A percentile compares a stretch with the other conserved stretches of the same genome.
phyloP scores from a whole-genome alignment of 2,113 vertebrate genomes.

The Taxidea taxus region DNA sequence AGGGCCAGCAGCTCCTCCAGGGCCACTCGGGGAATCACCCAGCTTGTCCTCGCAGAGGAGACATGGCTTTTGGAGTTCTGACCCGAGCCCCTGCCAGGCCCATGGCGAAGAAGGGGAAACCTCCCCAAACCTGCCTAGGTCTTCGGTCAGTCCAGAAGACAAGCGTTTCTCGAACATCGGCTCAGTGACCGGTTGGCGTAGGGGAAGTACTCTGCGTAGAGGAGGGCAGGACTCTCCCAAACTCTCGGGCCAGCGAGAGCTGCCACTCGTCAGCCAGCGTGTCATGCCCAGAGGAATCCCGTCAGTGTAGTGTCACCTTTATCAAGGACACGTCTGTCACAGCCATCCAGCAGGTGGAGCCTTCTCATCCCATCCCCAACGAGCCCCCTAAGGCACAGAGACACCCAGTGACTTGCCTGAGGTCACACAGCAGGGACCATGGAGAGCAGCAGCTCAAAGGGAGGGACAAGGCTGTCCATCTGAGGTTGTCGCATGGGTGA shows the following conservation, averaged over 20 bases:
- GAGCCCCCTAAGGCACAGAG: neutral
- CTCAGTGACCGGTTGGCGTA: too few species aligned
- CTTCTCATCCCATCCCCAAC: neutral
- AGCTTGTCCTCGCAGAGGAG: neutral
- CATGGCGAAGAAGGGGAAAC: neutral
- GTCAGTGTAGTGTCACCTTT: neutral
- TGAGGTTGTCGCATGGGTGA: neutral
- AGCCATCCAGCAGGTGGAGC: neutral
- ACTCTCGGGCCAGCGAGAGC: neutral
- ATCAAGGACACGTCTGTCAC: neutral
- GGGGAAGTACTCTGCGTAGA: neutral
- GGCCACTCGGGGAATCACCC: too few species aligned
- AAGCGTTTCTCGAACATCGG: neutral
- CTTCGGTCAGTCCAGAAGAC: neutral
- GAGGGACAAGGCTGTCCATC: neutral
- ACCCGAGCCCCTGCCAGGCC: neutral
- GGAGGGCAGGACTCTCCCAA: neutral
- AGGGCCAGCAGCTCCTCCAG: too few species aligned
- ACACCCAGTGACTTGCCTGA: neutral
- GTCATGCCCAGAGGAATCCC: neutral
- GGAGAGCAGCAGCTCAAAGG: neutral
- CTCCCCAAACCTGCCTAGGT: neutral
- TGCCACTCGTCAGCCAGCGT: rapidly evolving
- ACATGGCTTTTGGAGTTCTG: too few species aligned
- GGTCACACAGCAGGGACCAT: neutral